Base-by-base conservation (phyloP, 2,113 vertebrate genomes). In the Psittacus erithacus region DNA sequence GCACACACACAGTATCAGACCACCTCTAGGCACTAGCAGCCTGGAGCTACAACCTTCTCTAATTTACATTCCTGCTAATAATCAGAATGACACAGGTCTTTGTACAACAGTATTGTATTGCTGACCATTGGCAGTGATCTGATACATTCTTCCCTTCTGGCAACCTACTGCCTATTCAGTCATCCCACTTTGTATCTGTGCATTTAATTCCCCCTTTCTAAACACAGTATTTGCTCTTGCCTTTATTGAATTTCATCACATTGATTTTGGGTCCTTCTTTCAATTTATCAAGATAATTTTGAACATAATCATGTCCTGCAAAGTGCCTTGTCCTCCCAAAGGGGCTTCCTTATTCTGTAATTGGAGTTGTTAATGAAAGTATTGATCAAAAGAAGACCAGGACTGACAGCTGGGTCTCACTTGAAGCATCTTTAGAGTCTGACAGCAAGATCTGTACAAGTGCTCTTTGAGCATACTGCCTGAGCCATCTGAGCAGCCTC, bases 291-390 rank as follows among this genome's bases (percentile, higher is more conserved):
- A 74, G 78, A 76, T 82, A 31, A 79, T 92, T 95, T 94, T 87
- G 65, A 92, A 95, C 77, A 73, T 76, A 87, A 91, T 82, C 44
- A 65, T 85, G 84, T 82, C 57, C 78, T 46, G 41, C 49, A 82
- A 93, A 97, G 57, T 90, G 53, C 44, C 78, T 85, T 75, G 39
- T 65, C 27, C 49, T 96, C 91, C 74, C 91, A 82, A 80, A 49
- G 15, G 60, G 35, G n/a, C 49, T 79, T 73, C 44, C n/a, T 44
- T 91, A 39, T 87, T 90, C 89, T 87, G 47, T 90, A 89, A 95
- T 65, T 2, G 3, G 87, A 92, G 81, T 87, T 94, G 86, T 93
- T 95, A 95, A 95, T 94, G 94, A 73, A 95, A 90, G 53, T 92
- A 96, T 88, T 82, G 91, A 80, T 75, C 53, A 80, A 73, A 94